phyloP scores from a whole-genome alignment of 2,113 vertebrate species.

The Anarhynchus alexandrinus region DNA sequence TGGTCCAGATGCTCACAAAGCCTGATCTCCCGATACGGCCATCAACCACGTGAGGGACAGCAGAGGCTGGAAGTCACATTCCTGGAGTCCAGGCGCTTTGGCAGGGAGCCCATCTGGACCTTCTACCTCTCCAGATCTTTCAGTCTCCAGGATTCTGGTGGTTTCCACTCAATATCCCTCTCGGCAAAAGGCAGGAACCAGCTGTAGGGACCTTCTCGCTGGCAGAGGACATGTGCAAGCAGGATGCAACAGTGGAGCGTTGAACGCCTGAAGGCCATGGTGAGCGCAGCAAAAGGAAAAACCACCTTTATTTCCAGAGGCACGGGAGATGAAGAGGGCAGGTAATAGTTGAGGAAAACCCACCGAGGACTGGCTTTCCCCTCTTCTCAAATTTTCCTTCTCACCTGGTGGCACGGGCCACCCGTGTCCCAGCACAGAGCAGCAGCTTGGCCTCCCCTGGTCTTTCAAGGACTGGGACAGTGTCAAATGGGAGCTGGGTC shows the following conservation, averaged over 20 bases:
- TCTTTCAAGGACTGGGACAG: not conserved
- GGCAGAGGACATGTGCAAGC: rapidly evolving
- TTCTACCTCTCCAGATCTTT: not conserved
- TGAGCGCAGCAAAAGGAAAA: not conserved
- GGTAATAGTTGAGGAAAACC: not conserved
- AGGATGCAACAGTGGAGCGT: not conserved
- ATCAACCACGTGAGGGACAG: not conserved
- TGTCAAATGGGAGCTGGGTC: rapidly evolving
- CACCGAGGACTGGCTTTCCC: not conserved
- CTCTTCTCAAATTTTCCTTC: not conserved
- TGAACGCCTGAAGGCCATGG: not conserved
- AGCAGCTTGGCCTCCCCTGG: not conserved
- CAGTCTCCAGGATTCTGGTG: not conserved
- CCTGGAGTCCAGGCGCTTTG: rapidly evolving
- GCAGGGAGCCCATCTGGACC: too few relatives aligned
- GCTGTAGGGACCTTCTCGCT: too few relatives aligned
- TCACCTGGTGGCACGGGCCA: not conserved
- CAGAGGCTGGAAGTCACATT: not conserved
- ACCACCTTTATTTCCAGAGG: not conserved
- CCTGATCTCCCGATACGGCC: not conserved
- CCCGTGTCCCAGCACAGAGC: not conserved
- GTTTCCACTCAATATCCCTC: not conserved
- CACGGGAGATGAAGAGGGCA: not conserved
- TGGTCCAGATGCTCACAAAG: not conserved
- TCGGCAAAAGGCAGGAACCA: not conserved